A percentile compares a stretch with the other conserved stretches of the same genome.
phyloP scores from a whole-genome alignment of 2,888 invertebrate genomes.

The Meloe dianella region DNA sequence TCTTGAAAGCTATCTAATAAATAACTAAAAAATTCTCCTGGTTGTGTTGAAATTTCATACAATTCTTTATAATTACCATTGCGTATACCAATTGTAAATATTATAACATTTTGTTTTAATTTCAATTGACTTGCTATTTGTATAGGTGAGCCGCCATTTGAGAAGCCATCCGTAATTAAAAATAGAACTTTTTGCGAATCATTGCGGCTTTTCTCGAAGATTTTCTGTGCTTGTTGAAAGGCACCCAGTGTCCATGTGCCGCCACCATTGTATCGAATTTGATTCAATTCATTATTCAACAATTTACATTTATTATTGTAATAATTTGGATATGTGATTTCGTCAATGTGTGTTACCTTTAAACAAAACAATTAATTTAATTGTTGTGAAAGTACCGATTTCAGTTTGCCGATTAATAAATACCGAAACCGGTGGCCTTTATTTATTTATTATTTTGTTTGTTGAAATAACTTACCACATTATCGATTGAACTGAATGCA shows the following conservation, averaged over 20 bases:
- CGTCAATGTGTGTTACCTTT: conserved; percentile 63
- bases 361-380: neutral
- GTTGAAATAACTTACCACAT: conserved; percentile 59
- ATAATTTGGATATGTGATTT: conserved; percentile 62
- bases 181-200: conserved; percentile 68
- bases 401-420: too few relatives aligned
- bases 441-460: neutral
- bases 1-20: conserved; percentile 71
- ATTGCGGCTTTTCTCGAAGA: conserved; percentile 59
- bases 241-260: conserved; percentile 75
- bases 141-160: conserved; percentile 72
- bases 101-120: conserved; percentile 61
- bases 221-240: conserved; percentile 66
- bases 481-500: conserved; percentile 68
- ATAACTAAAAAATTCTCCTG: conserved; percentile 69
- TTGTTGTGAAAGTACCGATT: too few relatives aligned
- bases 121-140: conserved; percentile 66
- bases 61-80: conserved; percentile 70
- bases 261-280: conserved; percentile 69
- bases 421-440: neutral
- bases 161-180: conserved; percentile 74
- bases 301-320: conserved; percentile 70
- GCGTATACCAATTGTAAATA: conserved; percentile 67
- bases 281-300: conserved; percentile 66
- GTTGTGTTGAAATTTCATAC: conserved; percentile 68